Evolutionary conservation across 2,888 invertebrate species (phyloP).

Genomic region (Therioaphis trifolii): DNA sequence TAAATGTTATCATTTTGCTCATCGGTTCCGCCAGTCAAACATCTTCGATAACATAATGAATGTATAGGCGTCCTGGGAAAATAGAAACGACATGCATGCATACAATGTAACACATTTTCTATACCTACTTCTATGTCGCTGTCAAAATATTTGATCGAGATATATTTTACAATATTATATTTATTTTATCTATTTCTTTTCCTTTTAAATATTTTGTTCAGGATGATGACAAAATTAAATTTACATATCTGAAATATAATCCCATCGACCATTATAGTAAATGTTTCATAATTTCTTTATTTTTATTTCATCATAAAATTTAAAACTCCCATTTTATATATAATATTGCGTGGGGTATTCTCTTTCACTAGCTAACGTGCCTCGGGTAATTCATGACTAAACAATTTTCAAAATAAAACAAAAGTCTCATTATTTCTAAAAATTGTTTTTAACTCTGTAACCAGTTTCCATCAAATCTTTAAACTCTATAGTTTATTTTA

Average conservation of each 20-base stretch:
- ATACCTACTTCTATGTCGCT: constrained; percentile 1
- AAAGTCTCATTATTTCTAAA: constrained; percentile 44
- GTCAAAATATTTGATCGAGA: not conserved
- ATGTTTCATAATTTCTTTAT: not conserved
- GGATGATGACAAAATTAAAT: no score
- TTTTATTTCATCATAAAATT: not conserved
- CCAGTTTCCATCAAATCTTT: constrained; percentile 23
- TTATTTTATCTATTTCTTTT: constrained; percentile 21
- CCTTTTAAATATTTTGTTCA: no score
- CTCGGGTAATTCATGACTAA: constrained; percentile 44
- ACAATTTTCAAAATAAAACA: not conserved
- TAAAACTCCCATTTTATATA: no score
- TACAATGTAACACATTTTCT: not conserved
- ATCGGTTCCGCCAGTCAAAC: constrained; percentile 58
- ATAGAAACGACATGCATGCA: constrained; percentile 16
- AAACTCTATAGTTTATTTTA: constrained; percentile 18
- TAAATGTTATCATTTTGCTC: constrained; percentile 49
- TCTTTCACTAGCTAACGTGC: constrained; percentile 1
- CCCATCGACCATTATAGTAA: no score
- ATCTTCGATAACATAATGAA: constrained; percentile 18
- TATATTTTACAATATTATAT: constrained; percentile 13
- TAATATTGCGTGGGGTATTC: no score
- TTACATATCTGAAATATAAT: no score
- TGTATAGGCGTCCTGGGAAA: constrained; percentile 33
- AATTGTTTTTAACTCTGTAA: constrained; percentile 40